These are phyloP conservation scores for Oenanthe melanoleuca DNA, from an alignment of 2,113 vertebrate species.

Conservation along the genomic window DNA sequence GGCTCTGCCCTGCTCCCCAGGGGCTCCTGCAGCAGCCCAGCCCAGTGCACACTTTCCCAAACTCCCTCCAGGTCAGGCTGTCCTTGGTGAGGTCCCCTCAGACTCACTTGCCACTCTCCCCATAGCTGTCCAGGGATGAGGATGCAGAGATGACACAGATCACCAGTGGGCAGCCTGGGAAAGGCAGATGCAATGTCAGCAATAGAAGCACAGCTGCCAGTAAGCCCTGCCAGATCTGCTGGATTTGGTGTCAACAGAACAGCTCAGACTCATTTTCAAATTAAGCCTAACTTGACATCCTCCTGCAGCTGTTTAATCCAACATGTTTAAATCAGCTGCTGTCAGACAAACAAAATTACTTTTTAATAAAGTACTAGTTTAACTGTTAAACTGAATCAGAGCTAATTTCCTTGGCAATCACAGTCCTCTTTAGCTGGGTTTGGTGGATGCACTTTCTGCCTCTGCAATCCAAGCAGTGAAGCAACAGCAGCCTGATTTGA, in stretches of 20 bases:
- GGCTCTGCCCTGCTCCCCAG: neutral
- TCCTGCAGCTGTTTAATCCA: neutral
- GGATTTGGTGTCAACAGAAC: neutral
- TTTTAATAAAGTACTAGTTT: neutral
- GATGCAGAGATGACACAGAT: conserved; percentile 89
- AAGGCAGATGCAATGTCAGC: neutral
- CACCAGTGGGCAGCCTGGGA: conserved; percentile 86
- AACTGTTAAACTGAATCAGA: neutral
- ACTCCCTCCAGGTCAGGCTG: neutral
- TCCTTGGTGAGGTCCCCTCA: neutral
- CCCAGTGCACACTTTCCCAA: fast-evolving
- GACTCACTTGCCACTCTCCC: conserved; percentile 87
- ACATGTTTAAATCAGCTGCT: neutral
- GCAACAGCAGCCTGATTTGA: neutral
- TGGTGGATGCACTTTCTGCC: neutral
- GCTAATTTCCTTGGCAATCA: neutral
- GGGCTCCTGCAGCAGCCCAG: neutral
- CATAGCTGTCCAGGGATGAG: conserved; percentile 84
- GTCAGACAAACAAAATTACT: neutral
- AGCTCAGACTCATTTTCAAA: neutral
- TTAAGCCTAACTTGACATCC: neutral
- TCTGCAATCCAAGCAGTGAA: neutral
- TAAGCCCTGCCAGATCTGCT: neutral
- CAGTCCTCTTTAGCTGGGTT: neutral
- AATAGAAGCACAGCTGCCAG: neutral